Base-by-base conservation (phyloP, 2,113 vertebrate species). In the Phyllopteryx taeniolatus region DNA sequence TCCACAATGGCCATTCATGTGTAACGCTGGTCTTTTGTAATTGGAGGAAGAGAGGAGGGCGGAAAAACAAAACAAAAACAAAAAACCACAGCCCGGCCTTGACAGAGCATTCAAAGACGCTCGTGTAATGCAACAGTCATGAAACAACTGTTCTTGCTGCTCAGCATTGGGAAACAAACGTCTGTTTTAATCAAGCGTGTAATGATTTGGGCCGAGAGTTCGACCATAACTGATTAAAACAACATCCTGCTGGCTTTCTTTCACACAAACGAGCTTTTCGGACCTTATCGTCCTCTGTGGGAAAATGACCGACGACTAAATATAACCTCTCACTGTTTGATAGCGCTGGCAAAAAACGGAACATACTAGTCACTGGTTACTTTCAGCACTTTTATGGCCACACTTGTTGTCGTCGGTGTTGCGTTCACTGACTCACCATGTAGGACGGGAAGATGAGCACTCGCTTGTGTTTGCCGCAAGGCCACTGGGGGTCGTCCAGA, bases 401-500 rank as follows among this genome's bases (percentile, higher is more conserved):
- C 46, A 47, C 46, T 11, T 47, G 76, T 17, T 65, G 27, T 27
- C 27, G 39, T 43, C 63, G 13, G 17, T 71, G 67, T 20, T 59
- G 57, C 2, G 60, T 49, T 51, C 17, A 33, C 17, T 51, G 66
- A 67, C 95, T 93, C 88, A 98, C 98, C 98, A 98, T 99, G 89
- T 99, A 99, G 0, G 97, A 98, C 79, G 96, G 96, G 79, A 98
- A 99, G 89, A 98, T 98, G 82, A 99, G 94, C 74, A 99, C 97
- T 74, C 98, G 86, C 81, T 99, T 99, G 90, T 99, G 97, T 87
- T 99, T 99, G 77, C 98, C 98, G 81, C 97, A 99, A 3, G 98
- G 98, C 98, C 98, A 99, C 85, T 99, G 98, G 0, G 98, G 98
- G 90, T 99, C 98, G 66, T 99, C 98, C 90, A 99, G 90, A 79